phyloP scores from a whole-genome alignment of 53 echinoderm and acorn worm species.

The Glandiceps talaboti region DNA sequence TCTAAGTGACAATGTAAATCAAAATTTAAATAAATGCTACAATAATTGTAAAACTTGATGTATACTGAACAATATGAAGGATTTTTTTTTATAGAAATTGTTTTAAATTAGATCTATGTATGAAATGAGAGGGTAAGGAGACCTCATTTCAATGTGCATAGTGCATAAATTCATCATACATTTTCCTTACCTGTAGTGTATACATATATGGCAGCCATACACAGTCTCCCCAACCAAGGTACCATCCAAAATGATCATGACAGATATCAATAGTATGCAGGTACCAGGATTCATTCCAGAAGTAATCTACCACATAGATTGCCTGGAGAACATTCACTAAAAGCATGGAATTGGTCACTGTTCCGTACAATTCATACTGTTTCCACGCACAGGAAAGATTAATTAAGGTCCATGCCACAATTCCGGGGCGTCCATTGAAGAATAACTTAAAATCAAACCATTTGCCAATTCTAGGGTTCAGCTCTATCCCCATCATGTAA shows the following conservation, averaged over 20 bases:
- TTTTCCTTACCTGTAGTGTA: conserved; percentile 71
- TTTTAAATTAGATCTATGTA: too few relatives aligned
- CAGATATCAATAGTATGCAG: conserved; percentile 78
- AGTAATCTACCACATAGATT: conserved; percentile 70
- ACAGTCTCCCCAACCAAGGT: conserved; percentile 65
- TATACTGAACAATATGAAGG: too few relatives aligned
- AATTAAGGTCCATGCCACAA: conserved; percentile 63
- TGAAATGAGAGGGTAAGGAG: too few relatives aligned
- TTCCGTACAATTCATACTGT: conserved; percentile 52
- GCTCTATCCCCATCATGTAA: conserved; percentile 72
- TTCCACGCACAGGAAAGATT: conserved; percentile 61
- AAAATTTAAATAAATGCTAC: too few relatives aligned
- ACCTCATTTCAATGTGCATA: too few relatives aligned
- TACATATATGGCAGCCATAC: conserved; percentile 82
- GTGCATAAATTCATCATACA: too few relatives aligned
- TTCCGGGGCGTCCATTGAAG: conserved; percentile 77
- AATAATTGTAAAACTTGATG: too few relatives aligned
- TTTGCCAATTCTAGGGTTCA: conserved; percentile 66
- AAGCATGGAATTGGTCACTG: conserved; percentile 71
- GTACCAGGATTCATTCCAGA: conserved; percentile 92
- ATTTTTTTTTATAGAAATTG: too few relatives aligned
- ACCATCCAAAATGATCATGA: conserved; percentile 76
- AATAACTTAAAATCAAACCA: conserved; percentile 79
- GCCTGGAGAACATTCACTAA: conserved; percentile 53
- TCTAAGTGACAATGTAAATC: too few relatives aligned